Evolutionary conservation across 2,113 vertebrate genomes (phyloP).

Genomic region (Empidonax traillii): DNA sequence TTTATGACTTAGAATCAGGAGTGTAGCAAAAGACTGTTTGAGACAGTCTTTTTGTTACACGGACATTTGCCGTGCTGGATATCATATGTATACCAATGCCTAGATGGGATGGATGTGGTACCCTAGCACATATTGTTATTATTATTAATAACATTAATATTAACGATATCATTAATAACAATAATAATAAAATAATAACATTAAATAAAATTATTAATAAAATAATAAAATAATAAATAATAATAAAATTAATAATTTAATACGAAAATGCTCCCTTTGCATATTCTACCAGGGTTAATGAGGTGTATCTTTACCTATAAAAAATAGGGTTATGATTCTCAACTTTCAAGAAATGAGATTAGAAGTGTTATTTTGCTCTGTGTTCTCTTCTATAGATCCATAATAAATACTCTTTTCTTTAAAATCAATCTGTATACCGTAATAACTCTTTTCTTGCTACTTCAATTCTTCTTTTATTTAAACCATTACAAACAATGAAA

Average conservation of each 20-base stretch:
- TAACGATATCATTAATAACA: neutral
- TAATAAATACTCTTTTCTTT: constrained; percentile 13
- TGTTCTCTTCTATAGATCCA: neutral
- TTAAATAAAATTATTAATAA: too few species aligned
- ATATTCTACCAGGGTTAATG: neutral
- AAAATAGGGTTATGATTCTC: neutral
- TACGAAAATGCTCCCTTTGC: neutral
- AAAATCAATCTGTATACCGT: neutral
- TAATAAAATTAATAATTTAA: neutral
- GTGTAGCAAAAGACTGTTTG: neutral
- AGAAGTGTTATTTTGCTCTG: neutral
- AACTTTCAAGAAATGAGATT: neutral
- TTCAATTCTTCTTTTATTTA: neutral
- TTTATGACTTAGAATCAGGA: too few species aligned
- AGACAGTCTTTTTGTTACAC: neutral
- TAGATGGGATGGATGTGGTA: neutral
- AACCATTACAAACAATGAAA: neutral
- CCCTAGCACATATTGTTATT: neutral
- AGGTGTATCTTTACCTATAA: neutral
- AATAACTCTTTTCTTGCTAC: neutral
- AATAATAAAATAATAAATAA: too few species aligned
- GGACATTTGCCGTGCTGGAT: neutral
- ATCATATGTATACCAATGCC: neutral
- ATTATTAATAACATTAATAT: neutral
- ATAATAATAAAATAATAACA: neutral